Conservation (phyloP, 2,797 vertebrate species). For the Notoglanidium macrostoma region DNA sequence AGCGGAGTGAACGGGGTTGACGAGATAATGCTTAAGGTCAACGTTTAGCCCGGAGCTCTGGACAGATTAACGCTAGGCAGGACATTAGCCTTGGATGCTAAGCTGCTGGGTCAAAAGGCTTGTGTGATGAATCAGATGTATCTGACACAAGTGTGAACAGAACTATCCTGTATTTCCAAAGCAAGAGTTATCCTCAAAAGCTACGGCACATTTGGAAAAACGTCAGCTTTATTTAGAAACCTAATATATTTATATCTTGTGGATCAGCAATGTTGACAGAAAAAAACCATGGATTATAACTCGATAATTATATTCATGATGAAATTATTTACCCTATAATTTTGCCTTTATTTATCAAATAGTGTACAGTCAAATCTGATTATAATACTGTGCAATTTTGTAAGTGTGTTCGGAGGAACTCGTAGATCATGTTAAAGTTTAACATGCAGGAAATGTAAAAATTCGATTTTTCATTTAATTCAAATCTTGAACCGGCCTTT, state of each 20-base stretch:
- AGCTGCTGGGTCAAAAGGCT: not conserved
- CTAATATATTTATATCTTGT: not conserved
- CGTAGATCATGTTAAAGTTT: no score
- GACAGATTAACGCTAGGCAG: constrained; percentile 21
- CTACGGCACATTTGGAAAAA: not conserved
- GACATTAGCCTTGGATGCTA: not conserved
- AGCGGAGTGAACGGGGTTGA: constrained; percentile 17
- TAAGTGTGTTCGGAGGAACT: not conserved
- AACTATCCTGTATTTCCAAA: not conserved
- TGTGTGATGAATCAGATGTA: not conserved
- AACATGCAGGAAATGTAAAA: no score
- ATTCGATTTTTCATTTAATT: not conserved
- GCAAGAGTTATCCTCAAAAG: not conserved
- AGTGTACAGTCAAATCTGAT: no score
- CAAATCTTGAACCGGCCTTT: not conserved
- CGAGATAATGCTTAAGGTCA: constrained; percentile 34
- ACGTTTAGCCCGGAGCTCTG: constrained; percentile 4
- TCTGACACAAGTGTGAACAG: not conserved
- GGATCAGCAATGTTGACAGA: not conserved
- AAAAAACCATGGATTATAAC: not conserved
- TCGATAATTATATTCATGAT: not conserved
- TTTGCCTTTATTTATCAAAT: not conserved
- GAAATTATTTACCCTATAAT: not conserved
- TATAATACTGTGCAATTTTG: no score
- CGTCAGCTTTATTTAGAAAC: not conserved